phyloP scores from a whole-genome alignment of 2,797 vertebrate genomes.

The Champsocephalus gunnari region DNA sequence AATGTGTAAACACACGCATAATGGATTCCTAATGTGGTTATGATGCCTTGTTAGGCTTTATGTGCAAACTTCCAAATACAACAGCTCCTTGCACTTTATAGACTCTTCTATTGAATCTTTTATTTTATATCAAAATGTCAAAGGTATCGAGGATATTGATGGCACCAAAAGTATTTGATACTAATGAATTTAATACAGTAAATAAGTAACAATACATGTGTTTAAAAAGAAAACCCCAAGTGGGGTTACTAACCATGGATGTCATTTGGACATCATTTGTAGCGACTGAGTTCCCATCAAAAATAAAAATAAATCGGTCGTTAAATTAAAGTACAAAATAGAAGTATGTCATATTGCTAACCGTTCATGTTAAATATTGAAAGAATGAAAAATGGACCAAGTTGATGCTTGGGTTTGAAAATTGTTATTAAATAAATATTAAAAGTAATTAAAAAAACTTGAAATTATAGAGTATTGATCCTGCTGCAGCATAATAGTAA shows the following conservation, averaged over 20 bases:
- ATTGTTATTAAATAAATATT: slow-evolving; percentile 20
- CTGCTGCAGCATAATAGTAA: slow-evolving; percentile 1
- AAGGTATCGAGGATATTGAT: slow-evolving; percentile 11
- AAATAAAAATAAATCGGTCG: slow-evolving; percentile 23
- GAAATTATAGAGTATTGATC: slow-evolving; percentile 15
- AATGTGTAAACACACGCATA: slow-evolving; percentile 5
- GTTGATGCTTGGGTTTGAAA: slow-evolving; percentile 29
- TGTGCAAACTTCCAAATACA: slow-evolving; percentile 20
- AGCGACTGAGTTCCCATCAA: neutral
- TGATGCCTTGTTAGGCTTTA: slow-evolving; percentile 29
- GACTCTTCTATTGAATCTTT: slow-evolving; percentile 39
- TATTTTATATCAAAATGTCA: neutral
- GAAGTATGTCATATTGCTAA: slow-evolving; percentile 8
- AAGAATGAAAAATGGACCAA: slow-evolving; percentile 7
- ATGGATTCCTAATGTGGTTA: slow-evolving; percentile 27
- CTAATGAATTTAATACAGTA: neutral
- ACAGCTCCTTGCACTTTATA: slow-evolving; percentile 22
- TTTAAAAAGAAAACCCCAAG: slow-evolving; percentile 7
- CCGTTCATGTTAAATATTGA: slow-evolving; percentile 23
- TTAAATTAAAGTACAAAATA: slow-evolving; percentile 19
- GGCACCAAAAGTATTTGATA: slow-evolving; percentile 11
- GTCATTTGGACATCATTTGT: neutral
- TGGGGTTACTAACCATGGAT: neutral
- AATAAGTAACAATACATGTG: neutral
- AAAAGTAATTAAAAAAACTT: slow-evolving; percentile 11